These are phyloP conservation scores for Melanostigma gelatinosum DNA, from an alignment of 2,113 vertebrate species.

Conservation along the genomic window DNA sequence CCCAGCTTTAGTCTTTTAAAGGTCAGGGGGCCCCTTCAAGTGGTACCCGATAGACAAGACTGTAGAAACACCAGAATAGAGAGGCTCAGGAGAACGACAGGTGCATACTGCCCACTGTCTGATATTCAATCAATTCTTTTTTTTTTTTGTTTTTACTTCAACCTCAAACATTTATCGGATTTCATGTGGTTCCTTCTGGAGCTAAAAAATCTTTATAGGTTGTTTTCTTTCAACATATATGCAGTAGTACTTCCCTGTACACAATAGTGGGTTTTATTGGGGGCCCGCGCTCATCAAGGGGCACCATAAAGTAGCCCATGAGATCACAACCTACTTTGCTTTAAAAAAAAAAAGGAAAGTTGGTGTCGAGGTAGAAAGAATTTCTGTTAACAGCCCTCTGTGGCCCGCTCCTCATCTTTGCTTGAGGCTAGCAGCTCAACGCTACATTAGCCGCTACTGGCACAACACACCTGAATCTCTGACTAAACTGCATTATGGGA, in stretches of 20 bases:
- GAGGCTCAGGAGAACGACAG: neutral
- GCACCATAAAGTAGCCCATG: too few species aligned
- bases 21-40: neutral
- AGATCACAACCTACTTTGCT: too few species aligned
- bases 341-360: too few species aligned
- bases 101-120: neutral
- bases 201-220: too few species aligned
- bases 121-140: neutral
- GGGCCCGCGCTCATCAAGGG: too few species aligned
- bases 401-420: neutral
- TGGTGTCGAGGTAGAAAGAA: neutral
- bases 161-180: neutral
- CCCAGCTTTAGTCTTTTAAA: neutral
- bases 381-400: neutral
- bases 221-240: too few species aligned
- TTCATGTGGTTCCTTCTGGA: too few species aligned
- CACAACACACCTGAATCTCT: neutral
- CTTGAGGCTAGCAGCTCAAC: neutral
- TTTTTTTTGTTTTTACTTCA: neutral
- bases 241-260: too few species aligned
- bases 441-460: neutral
- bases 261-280: too few species aligned
- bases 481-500: neutral
- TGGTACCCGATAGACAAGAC: neutral
- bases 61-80: too few species aligned